Percentiles rank a stretch among this genome's conserved stretches.
Conservation (phyloP, 2,797 vertebrate species). For the Anguilla obscura region DNA sequence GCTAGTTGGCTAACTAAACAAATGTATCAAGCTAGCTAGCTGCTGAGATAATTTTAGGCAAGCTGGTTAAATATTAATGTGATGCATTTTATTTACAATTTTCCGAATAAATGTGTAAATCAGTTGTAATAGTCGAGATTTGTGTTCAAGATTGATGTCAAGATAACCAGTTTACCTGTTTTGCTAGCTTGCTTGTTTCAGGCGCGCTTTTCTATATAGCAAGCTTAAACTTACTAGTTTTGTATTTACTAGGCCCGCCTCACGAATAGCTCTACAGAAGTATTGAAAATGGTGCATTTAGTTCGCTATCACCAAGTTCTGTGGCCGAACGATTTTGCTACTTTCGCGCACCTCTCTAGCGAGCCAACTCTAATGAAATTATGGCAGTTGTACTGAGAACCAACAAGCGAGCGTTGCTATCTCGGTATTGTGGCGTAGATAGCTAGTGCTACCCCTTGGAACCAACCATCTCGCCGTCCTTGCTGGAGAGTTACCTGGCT, state of each 20-base stretch:
- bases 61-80: not conserved
- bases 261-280: not conserved
- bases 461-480: not conserved
- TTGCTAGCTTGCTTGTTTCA: not conserved
- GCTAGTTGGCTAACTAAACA: not conserved
- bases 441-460: not conserved
- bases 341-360: not conserved
- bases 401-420: not conserved
- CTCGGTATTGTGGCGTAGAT: not conserved
- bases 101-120: not conserved
- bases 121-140: not conserved
- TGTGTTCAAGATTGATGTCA: not conserved
- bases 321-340: not conserved
- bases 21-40: not conserved
- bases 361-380: not conserved
- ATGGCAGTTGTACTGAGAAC: not conserved
- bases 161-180: not conserved
- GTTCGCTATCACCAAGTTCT: not conserved
- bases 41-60: not conserved
- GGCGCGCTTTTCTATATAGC: conserved; percentile 34
- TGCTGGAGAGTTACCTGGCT: not conserved
- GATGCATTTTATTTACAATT: not conserved
- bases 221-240: conserved; percentile 18
- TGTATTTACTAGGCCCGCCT: conserved; percentile 11
- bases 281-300: not conserved